These are phyloP conservation scores for Pachyrhynchus sulphureomaculatus DNA, from an alignment of 1,140 invertebrate genomes.

Conservation along the genomic window DNA sequence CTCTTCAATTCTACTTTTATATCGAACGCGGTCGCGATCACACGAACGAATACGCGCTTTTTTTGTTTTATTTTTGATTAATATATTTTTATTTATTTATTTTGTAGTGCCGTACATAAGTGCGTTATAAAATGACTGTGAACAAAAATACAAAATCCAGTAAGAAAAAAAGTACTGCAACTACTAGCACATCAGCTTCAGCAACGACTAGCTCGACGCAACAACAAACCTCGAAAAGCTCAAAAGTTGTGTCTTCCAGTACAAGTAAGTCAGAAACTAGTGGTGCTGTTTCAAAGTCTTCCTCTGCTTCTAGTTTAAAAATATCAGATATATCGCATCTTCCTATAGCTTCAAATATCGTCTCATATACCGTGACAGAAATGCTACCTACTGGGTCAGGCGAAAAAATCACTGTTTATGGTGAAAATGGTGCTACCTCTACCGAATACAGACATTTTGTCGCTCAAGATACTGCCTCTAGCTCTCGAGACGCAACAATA, in stretches of 20 bases:
- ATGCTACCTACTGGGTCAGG: conserved; percentile 43
- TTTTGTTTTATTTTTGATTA: conserved; percentile 29
- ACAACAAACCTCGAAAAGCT: conserved; percentile 22
- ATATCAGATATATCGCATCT: conserved; percentile 49
- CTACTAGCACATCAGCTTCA: conserved; percentile 1
- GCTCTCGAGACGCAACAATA: conserved; percentile 34
- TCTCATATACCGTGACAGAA: conserved; percentile 49
- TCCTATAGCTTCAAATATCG: conserved; percentile 41
- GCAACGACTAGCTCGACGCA: conserved; percentile 31
- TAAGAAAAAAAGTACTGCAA: conserved; percentile 37
- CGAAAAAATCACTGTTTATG: conserved; percentile 50
- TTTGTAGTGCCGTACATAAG: conserved; percentile 24
- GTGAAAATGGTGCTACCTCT: conserved; percentile 42
- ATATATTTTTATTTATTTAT: conserved; percentile 25
- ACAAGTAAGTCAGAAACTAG: conserved; percentile 16
- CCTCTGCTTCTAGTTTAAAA: conserved; percentile 47
- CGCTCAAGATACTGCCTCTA: conserved; percentile 32
- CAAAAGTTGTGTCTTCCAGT: conserved; percentile 29
- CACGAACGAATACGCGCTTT: conserved; percentile 30
- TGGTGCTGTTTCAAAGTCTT: conserved; percentile 41
- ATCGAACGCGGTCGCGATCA: conserved; percentile 39
- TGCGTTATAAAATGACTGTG: conserved; percentile 43
- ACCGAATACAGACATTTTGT: conserved; percentile 49
- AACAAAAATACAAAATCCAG: conserved; percentile 42
- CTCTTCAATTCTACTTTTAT: conserved; percentile 36